Conservation (phyloP, 92 coral and sea anemone species). For the Ricordea florida region DNA sequence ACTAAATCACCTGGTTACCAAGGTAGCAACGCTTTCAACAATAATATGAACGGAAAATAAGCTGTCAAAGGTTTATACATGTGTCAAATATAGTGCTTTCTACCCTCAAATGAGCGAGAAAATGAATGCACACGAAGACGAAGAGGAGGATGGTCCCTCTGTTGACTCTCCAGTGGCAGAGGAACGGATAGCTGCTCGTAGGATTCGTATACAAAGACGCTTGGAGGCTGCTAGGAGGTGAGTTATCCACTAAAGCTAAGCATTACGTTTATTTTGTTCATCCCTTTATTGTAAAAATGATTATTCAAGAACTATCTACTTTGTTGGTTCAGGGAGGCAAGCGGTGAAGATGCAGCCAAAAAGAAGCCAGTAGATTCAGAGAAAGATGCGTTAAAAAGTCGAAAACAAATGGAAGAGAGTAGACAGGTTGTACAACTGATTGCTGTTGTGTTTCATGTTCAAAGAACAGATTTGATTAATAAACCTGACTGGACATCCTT, state of each 20-base stretch:
- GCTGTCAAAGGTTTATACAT: no score
- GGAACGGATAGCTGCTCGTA: constrained; percentile 96
- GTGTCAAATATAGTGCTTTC: constrained; percentile 2
- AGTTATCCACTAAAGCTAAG: neutral
- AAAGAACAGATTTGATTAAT: neutral
- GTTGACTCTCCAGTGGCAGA: constrained; percentile 93
- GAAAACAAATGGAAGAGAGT: constrained; percentile 98
- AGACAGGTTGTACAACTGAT: constrained; percentile 71
- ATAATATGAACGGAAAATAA: neutral
- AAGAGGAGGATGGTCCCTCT: constrained; percentile 97
- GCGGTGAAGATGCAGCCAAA: constrained; percentile 88
- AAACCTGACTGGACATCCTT: no score
- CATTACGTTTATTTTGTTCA: neutral
- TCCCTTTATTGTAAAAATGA: neutral
- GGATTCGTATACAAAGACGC: constrained; percentile 95
- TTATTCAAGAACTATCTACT: neutral
- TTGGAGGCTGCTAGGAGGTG: constrained; percentile 96
- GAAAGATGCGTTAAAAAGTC: constrained; percentile 94
- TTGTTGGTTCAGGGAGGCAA: constrained; percentile 71
- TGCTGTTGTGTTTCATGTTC: neutral
- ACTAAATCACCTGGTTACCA: constrained; percentile 43
- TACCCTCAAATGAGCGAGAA: neutral
- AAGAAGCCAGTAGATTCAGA: constrained; percentile 96
- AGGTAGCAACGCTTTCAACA: constrained; percentile 36
- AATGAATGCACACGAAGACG: constrained; percentile 93